Percentiles rank a stretch among this genome's conserved stretches.
These are phyloP conservation scores for Rutilus rutilus DNA, from an alignment of 2,113 vertebrate genomes.

Conservation along the genomic window DNA sequence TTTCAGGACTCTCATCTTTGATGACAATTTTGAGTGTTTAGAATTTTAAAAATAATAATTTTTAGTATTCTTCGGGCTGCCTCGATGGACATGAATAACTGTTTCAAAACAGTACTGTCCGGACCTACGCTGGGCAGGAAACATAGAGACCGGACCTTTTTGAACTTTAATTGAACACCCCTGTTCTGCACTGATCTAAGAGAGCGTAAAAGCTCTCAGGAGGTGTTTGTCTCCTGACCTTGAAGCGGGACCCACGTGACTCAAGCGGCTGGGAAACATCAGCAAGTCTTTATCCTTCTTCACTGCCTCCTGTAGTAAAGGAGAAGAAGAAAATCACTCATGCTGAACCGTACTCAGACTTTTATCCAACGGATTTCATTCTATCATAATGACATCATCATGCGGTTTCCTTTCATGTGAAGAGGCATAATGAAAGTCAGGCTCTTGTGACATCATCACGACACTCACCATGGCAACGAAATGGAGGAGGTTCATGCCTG, in stretches of 20 bases:
- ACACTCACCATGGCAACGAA: conserved; percentile 85
- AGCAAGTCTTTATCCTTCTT: conserved; percentile 81
- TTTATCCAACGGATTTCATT: not conserved
- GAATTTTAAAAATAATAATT: too few species aligned
- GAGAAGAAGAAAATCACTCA: conserved; percentile 56
- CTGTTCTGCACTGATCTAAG: too few species aligned
- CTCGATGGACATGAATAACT: too few species aligned
- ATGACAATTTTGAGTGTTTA: too few species aligned
- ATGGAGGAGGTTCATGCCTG: conserved; percentile 84
- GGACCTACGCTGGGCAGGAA: too few species aligned
- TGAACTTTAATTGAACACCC: too few species aligned
- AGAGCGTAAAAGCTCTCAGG: not conserved
- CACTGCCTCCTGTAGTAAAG: conserved; percentile 77
- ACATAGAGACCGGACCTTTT: too few species aligned
- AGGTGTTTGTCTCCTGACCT: conserved; percentile 66
- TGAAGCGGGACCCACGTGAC: conserved; percentile 76
- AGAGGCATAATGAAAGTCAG: not conserved
- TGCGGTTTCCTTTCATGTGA: too few species aligned
- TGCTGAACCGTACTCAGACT: not conserved
- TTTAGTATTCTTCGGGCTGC: too few species aligned
- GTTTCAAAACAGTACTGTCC: too few species aligned
- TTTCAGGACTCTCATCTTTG: too few species aligned
- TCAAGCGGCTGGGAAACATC: conserved; percentile 79
- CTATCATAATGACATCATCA: not conserved
- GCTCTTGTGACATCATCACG: not conserved